These are phyloP conservation scores for Eupithecia dodoneata DNA, from an alignment of 2,888 invertebrate species.

Conservation along the genomic window DNA sequence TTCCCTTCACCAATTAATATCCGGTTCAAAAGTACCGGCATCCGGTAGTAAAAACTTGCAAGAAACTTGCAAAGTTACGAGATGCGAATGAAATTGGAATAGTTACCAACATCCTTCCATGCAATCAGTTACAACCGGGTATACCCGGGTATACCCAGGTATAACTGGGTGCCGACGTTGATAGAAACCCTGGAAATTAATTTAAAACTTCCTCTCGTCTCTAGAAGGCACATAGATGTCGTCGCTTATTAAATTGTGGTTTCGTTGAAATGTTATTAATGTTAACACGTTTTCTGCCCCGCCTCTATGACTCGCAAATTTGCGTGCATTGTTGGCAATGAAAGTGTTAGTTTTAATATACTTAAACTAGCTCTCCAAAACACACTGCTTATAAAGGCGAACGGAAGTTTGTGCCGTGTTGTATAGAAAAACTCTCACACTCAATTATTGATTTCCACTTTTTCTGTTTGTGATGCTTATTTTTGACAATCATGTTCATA, in stretches of 20 bases:
- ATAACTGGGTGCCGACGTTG: neutral
- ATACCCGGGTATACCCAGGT: neutral
- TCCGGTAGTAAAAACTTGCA: neutral
- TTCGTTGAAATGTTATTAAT: neutral
- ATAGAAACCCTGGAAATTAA: neutral
- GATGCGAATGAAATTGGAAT: slow-evolving; percentile 24
- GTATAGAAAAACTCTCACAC: no score
- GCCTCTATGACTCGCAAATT: no score
- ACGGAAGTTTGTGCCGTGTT: no score
- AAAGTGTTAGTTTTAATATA: no score
- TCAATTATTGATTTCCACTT: no score
- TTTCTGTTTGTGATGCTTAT: no score
- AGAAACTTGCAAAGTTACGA: neutral
- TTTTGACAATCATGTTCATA: no score
- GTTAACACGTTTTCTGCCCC: no score
- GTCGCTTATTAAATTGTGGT: neutral
- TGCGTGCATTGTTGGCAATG: no score
- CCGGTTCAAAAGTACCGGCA: neutral
- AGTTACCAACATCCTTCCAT: slow-evolving; percentile 7
- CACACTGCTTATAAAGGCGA: no score
- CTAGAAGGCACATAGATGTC: neutral
- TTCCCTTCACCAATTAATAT: neutral
- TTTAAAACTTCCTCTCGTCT: slow-evolving; percentile 2
- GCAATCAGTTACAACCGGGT: neutral
- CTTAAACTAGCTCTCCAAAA: no score